phyloP scores from a whole-genome alignment of 2,113 vertebrate species.

The Australoheros scitulus region DNA sequence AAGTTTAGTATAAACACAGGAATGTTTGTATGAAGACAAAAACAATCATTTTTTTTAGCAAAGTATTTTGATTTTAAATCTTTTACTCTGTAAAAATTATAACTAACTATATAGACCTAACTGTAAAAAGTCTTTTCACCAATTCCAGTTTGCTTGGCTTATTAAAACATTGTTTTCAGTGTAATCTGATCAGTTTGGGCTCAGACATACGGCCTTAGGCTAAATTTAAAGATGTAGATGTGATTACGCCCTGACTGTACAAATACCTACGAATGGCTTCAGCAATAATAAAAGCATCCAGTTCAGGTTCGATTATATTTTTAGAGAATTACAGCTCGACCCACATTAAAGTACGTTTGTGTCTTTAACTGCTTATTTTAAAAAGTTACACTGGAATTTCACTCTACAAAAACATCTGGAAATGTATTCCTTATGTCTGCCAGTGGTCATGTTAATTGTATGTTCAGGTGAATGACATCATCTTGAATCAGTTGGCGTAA shows the following conservation, averaged over 20 bases:
- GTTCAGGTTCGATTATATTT: too few relatives aligned
- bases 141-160: neutral
- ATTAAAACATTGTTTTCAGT: too few relatives aligned
- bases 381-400: too few relatives aligned
- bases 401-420: too few relatives aligned
- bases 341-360: neutral
- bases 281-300: neutral
- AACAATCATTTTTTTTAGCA: neutral
- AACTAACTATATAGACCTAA: neutral
- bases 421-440: too few relatives aligned
- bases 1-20: neutral
- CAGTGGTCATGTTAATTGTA: too few relatives aligned
- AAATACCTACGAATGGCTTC: neutral
- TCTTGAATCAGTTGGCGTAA: too few relatives aligned
- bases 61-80: neutral
- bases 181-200: neutral
- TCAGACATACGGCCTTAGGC: neutral
- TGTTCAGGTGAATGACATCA: too few relatives aligned
- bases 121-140: neutral
- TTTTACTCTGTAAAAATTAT: neutral
- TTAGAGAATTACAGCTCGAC: neutral
- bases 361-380: neutral
- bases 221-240: neutral
- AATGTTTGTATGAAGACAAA: neutral
- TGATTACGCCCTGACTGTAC: neutral